A percentile compares a stretch with the other conserved stretches of the same genome.
These are phyloP conservation scores for Mimas tiliae DNA, from an alignment of 2,888 invertebrate species.

Conservation along the genomic window DNA sequence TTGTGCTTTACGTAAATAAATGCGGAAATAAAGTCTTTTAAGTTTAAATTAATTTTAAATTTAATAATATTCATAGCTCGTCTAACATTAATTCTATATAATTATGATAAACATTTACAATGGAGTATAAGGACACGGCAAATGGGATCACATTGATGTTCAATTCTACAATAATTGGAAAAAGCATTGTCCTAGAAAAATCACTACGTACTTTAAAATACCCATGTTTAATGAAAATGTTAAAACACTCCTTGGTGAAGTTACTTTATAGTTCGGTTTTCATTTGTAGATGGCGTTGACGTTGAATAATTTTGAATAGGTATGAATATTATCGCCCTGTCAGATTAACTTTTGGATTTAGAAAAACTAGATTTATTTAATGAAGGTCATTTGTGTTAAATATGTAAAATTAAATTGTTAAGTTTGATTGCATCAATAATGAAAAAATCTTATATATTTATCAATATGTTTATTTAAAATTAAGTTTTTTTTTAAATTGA, in stretches of 20 bases:
- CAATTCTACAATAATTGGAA: slow-evolving; percentile 31
- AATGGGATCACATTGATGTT: slow-evolving; percentile 16
- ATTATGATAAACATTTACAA: slow-evolving; percentile 12
- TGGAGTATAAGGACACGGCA: slow-evolving; percentile 11
- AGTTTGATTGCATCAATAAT: too few species aligned
- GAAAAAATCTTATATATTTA: too few species aligned
- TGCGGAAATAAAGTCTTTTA: neutral
- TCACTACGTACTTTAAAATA: slow-evolving; percentile 38
- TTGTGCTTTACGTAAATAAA: neutral
- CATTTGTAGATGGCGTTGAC: slow-evolving; percentile 8
- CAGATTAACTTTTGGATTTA: too few species aligned
- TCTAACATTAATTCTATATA: slow-evolving; percentile 2
- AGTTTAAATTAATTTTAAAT: neutral
- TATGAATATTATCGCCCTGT: too few species aligned
- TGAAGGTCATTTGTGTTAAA: too few species aligned
- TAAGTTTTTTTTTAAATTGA: neutral
- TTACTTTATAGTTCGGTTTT: slow-evolving; percentile 8
- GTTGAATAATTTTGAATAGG: neutral
- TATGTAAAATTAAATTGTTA: too few species aligned
- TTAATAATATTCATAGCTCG: slow-evolving; percentile 1
- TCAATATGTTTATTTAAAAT: too few species aligned
- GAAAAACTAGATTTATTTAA: too few species aligned
- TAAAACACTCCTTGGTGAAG: slow-evolving; percentile 5
- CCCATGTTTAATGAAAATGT: slow-evolving; percentile 27
- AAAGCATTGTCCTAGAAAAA: slow-evolving; percentile 40